Evolutionary conservation across 2,888 invertebrate genomes (phyloP).

Genomic region (Hyposoter didymator): DNA sequence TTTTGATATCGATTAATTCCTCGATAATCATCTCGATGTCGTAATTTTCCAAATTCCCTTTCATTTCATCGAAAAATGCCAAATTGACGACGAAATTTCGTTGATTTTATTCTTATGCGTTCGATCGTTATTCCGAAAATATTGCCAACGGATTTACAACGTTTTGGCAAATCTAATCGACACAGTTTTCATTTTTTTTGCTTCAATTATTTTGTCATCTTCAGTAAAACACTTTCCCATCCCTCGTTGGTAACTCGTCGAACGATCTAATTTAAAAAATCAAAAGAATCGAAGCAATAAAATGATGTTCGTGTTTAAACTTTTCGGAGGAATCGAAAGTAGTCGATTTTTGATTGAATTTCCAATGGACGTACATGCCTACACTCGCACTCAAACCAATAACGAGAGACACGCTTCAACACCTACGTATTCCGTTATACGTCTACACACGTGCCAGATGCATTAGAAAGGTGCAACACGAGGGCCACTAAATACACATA

Average conservation of each 20-base stretch:
- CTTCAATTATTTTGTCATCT: not conserved
- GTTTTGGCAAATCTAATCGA: too few relatives aligned
- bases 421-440: slow-evolving; percentile 24
- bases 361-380: not conserved
- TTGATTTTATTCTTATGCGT: not conserved
- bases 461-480: slow-evolving; percentile 80
- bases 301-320: not conserved
- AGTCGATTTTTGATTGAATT: slow-evolving; percentile 22
- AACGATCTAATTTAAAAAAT: not conserved
- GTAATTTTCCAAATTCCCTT: not conserved
- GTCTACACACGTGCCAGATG: slow-evolving; percentile 31
- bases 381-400: slow-evolving; percentile 6
- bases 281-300: not conserved
- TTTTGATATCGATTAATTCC: not conserved
- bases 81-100: not conserved
- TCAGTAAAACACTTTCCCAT: not conserved
- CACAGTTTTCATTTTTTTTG: not conserved
- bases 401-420: slow-evolving; percentile 42
- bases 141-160: not conserved
- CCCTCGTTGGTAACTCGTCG: not conserved
- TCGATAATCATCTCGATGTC: not conserved
- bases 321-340: not conserved
- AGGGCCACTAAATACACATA: slow-evolving; percentile 60
- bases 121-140: not conserved
- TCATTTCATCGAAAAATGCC: not conserved